Base-by-base conservation (phyloP, 2,888 invertebrate species). In the Prenolepis imparis region DNA sequence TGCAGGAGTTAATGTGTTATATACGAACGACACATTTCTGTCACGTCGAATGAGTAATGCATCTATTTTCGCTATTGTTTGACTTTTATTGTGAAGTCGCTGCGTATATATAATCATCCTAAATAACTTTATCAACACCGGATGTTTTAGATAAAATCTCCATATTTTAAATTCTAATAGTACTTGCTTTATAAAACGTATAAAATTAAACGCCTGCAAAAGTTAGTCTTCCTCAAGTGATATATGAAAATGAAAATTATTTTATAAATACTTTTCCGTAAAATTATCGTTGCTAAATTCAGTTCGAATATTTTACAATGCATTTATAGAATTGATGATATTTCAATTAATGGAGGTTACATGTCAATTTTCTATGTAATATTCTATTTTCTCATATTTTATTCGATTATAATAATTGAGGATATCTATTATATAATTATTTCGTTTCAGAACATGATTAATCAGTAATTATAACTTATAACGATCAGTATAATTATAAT, bases 31-130 rank as follows among this genome's bases (percentile, higher is more conserved):
- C 44, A 78, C 78, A 78, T 73, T 72, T 59, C 36, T 41, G 78
- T 78, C 78, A 78, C 59, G 36, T 78, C 36, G 78, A 72, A 44
- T 78, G 78, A 78, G 41, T 78, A 70, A 78, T 78, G 67, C 32
- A 21, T 78, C 78, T 70, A 73, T 78, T 73, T 59, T 18, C 73
- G 32, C 78, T 28, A 59, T 72, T 78, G 78, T 78, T 72, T 73
- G 32, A 4, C 21, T 78, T 59, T 44, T 15, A 36, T 36, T 67
- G 39, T 52, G 36, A 59, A 78, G 41, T 59, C 32, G n/a, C 32
- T 8, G 32, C 11, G 28, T 48, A 28, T 28, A 21, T 52, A 41
- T n/a, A 59, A 78, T 59, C 73, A 32, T 9, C 73, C 39, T 36
- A 59, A 73, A 73, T 41, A 12, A n/a, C 72, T 78, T 72, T 59